phyloP scores from a whole-genome alignment of 2,888 invertebrate genomes.

The Plutella xylostella region DNA sequence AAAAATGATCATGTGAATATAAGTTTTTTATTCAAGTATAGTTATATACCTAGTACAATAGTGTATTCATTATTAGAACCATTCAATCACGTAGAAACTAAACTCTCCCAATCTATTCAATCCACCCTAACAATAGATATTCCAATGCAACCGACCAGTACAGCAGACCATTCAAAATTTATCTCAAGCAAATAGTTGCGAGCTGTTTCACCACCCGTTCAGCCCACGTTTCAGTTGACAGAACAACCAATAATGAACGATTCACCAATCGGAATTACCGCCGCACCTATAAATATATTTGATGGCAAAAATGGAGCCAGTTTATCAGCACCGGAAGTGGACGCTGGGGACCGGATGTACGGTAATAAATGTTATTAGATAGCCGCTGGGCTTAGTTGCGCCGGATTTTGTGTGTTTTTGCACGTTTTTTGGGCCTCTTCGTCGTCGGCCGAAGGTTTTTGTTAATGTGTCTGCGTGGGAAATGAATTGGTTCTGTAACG shows the following conservation, averaged over 20 bases:
- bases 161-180: not conserved
- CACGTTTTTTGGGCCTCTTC: slow-evolving; percentile 53
- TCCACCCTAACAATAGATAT: too few relatives aligned
- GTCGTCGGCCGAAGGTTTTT: slow-evolving; percentile 46
- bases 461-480: slow-evolving; percentile 64
- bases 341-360: slow-evolving; percentile 59
- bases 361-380: slow-evolving; percentile 71
- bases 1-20: too few relatives aligned
- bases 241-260: slow-evolving; percentile 39
- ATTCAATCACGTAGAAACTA: too few relatives aligned
- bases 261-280: slow-evolving; percentile 55
- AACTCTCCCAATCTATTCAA: too few relatives aligned
- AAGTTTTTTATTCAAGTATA: too few relatives aligned
- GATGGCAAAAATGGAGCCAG: slow-evolving; percentile 66
- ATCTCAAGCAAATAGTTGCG: not conserved
- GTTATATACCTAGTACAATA: too few relatives aligned
- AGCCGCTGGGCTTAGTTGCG: slow-evolving; percentile 65
- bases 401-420: slow-evolving; percentile 43
- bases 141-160: too few relatives aligned
- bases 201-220: not conserved
- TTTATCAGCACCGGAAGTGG: slow-evolving; percentile 69
- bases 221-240: slow-evolving; percentile 18
- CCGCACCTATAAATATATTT: slow-evolving; percentile 67
- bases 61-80: too few relatives aligned
- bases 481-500: slow-evolving; percentile 56